These are phyloP conservation scores for Coptotermes formosanus DNA, from an alignment of 1,140 invertebrate genomes.

Conservation along the genomic window DNA sequence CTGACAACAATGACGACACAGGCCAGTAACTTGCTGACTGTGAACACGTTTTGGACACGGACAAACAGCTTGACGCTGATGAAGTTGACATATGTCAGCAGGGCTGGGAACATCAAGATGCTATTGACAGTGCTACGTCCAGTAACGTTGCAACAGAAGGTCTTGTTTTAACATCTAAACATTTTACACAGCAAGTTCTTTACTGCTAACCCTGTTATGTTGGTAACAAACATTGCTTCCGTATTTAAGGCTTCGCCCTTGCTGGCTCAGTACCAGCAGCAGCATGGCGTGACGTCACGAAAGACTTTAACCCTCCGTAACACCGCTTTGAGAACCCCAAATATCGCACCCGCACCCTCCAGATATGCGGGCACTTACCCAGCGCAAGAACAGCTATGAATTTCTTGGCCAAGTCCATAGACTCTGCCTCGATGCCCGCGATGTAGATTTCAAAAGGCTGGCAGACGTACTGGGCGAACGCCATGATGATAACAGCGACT, in stretches of 20 bases:
- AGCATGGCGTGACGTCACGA: too few relatives aligned
- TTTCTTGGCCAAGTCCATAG: conserved; percentile 59
- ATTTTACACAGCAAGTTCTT: too few relatives aligned
- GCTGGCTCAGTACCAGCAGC: too few relatives aligned
- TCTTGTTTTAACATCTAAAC: too few relatives aligned
- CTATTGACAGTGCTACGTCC: too few relatives aligned
- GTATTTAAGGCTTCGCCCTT: too few relatives aligned
- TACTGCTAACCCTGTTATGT: too few relatives aligned
- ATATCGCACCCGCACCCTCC: too few relatives aligned
- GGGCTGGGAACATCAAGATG: conserved; percentile 53
- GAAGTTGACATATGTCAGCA: conserved; percentile 87
- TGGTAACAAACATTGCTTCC: too few relatives aligned
- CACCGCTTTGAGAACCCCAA: too few relatives aligned
- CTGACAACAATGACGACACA: conserved; percentile 80
- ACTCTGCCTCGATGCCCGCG: conserved; percentile 42
- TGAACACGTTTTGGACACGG: conserved; percentile 85
- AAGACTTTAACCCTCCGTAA: too few relatives aligned
- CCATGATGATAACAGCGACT: conserved; percentile 75
- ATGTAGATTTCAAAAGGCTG: conserved; percentile 60
- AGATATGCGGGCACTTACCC: conserved; percentile 46
- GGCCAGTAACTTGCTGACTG: conserved; percentile 78
- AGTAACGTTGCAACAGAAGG: too few relatives aligned
- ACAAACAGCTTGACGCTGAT: conserved; percentile 86
- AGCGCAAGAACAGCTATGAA: conserved; percentile 63
- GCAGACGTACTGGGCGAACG: conserved; percentile 78